Percentiles rank a stretch among this genome's conserved stretches.
Evolutionary conservation across 2,113 vertebrate species (phyloP).

Genomic region (Leuciscus idus): DNA sequence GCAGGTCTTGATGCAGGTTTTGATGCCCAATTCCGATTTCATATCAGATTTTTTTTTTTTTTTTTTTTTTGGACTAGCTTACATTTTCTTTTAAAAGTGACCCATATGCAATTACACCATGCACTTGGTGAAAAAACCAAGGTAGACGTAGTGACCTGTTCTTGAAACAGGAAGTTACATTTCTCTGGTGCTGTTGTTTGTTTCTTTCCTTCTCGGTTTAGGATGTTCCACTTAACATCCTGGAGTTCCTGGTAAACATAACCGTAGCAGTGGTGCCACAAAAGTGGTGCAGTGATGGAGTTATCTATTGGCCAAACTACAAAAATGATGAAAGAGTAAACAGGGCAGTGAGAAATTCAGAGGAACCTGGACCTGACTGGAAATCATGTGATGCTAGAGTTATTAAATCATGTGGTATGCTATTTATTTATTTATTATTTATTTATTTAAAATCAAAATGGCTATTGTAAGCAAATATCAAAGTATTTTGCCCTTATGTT

Average conservation of each 20-base stretch:
- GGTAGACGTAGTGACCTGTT: too few relatives aligned
- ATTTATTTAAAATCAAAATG: too few relatives aligned
- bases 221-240: too few relatives aligned
- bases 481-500: not conserved
- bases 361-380: not conserved
- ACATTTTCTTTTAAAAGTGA: not conserved
- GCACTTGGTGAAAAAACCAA: too few relatives aligned
- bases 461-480: not conserved
- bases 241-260: not conserved
- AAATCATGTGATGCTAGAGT: not conserved
- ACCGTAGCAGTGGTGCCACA: not conserved
- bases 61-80: too few relatives aligned
- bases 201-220: too few relatives aligned
- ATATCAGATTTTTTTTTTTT: too few relatives aligned
- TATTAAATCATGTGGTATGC: slow-evolving; percentile 2
- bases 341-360: not conserved
- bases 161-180: too few relatives aligned
- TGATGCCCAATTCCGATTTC: too few relatives aligned
- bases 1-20: too few relatives aligned
- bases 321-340: not conserved
- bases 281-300: not conserved
- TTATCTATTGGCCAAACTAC: slow-evolving; percentile 2
- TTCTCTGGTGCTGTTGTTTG: too few relatives aligned
- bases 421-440: not conserved
- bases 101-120: too few relatives aligned